Percentiles rank a stretch among this genome's conserved stretches.
Evolutionary conservation across 2,113 vertebrate species (phyloP).

Genomic region (Fulica atra): DNA sequence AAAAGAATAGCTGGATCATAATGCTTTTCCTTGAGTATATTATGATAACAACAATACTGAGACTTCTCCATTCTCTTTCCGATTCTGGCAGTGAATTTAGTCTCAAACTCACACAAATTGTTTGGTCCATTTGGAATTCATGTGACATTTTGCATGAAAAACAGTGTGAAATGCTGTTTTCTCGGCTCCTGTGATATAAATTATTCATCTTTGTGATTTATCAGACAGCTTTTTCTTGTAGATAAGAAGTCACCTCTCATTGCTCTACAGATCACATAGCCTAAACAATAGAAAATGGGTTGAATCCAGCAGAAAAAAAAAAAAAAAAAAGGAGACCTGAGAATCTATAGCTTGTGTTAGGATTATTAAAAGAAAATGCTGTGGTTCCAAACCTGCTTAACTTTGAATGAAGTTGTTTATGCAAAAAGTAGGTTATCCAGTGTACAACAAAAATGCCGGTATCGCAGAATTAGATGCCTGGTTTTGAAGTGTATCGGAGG

Average conservation of each 20-base stretch:
- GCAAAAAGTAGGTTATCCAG: not conserved
- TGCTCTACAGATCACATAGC: constrained; percentile 48
- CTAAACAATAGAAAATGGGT: constrained; percentile 63
- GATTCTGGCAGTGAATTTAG: constrained; percentile 23
- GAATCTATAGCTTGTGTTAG: not conserved
- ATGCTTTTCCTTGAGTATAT: constrained; percentile 23
- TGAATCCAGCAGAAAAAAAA: constrained; percentile 10
- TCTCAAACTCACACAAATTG: constrained; percentile 49
- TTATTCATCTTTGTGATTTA: constrained; percentile 78
- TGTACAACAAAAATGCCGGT: not conserved
- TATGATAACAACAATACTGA: not conserved
- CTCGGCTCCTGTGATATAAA: constrained; percentile 64
- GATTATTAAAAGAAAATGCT: constrained; percentile 14
- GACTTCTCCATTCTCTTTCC: not conserved
- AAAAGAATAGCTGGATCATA: constrained; percentile 23
- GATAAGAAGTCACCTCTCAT: constrained; percentile 72
- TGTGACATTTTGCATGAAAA: constrained; percentile 73
- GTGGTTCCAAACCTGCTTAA: not conserved
- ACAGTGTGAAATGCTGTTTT: constrained; percentile 73
- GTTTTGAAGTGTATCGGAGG: not conserved
- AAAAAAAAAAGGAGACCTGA: not conserved
- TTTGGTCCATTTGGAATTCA: constrained; percentile 74
- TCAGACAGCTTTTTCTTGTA: constrained; percentile 71
- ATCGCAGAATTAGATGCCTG: not conserved
- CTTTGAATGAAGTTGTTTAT: constrained; percentile 22